Conservation (phyloP, 2,888 invertebrate species). For the Diadegma fenestrale region DNA sequence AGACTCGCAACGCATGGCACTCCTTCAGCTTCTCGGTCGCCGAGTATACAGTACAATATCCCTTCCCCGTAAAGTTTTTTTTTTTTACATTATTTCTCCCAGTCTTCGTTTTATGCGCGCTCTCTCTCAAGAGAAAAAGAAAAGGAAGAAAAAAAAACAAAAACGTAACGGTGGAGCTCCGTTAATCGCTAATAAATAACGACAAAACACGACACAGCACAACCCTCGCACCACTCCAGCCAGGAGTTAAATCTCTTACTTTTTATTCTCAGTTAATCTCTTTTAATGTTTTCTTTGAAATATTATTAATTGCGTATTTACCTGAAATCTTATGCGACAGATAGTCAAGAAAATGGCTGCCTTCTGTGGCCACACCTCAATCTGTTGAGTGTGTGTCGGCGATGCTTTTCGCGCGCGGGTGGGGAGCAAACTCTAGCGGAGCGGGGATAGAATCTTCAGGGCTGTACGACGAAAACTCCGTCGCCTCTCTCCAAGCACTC, state of each 20-base stretch:
- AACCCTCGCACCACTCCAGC: slow-evolving; percentile 76
- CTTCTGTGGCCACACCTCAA: slow-evolving; percentile 82
- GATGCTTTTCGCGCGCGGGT: slow-evolving; percentile 4
- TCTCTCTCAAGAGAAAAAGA: slow-evolving; percentile 43
- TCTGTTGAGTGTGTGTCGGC: slow-evolving; percentile 78
- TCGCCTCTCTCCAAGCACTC: slow-evolving; percentile 22
- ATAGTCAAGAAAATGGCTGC: slow-evolving; percentile 83
- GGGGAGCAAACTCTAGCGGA: slow-evolving; percentile 58
- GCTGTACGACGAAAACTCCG: slow-evolving; percentile 41
- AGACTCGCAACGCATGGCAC: slow-evolving; percentile 80
- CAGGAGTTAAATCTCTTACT: slow-evolving; percentile 54
- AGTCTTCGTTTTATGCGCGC: slow-evolving; percentile 51
- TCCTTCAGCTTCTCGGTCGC: slow-evolving; percentile 72
- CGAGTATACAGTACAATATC: slow-evolving; percentile 55
- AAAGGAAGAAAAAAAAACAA: no score
- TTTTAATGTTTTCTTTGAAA: slow-evolving; percentile 61
- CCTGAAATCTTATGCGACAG: slow-evolving; percentile 82
- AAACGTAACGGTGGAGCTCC: slow-evolving; percentile 55
- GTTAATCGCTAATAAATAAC: slow-evolving; percentile 67
- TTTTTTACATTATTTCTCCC: slow-evolving; percentile 39
- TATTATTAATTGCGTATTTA: slow-evolving; percentile 81
- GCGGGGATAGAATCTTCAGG: slow-evolving; percentile 47
- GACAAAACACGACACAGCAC: slow-evolving; percentile 77
- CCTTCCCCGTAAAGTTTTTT: slow-evolving; percentile 64
- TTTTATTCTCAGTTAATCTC: background rate